Base-by-base conservation (phyloP, 2,113 vertebrate species). In the Etheostoma cragini region DNA sequence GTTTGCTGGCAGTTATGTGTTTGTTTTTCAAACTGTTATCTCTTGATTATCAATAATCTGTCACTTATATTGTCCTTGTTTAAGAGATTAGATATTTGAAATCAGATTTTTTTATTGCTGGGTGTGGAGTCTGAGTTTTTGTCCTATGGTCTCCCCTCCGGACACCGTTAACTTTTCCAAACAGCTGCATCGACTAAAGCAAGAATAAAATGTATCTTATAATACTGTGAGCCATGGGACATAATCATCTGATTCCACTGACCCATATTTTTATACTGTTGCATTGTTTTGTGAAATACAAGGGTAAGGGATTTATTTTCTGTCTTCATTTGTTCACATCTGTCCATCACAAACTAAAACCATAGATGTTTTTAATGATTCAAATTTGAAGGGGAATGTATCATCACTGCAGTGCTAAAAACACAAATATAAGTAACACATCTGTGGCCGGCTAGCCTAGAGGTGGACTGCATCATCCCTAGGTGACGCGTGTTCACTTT, bases 191-290 rank as follows among this genome's bases (percentile, higher is more conserved):
- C 56, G 79, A 87, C 87, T 82, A 8, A 35, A 69, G 30, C 24
- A 77, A 62, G 22, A 90, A 78, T 42, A 42, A 91, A 82, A 83
- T 76, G 53, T 72, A 73, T 87, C 61, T 89, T 90, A 72, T 81
- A 86, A 83, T 58, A 70, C 24, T 72, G 26, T 30, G 65, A 86
- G 72, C 80, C 83, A 70, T 69, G 87, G 81, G 88, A 91, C 71
- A 67, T 17, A 52, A 87, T 86, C 85, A 87, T 85, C 83, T 86
- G 87, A 92, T 84, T 84, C 73, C 70, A 38, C 73, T 90, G 89
- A 91, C 86, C 84, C 84, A 91, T 66, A 87, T 90, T 85, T 83
- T 76, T 86, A 64, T 87, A 61, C 73, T 75, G 60, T 53, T 82
- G 68, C 38, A 70, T 77, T 82, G 78, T 89, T 87, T 82, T 75